Conservation (phyloP, 1,140 invertebrate species). For the Venturia canescens region DNA sequence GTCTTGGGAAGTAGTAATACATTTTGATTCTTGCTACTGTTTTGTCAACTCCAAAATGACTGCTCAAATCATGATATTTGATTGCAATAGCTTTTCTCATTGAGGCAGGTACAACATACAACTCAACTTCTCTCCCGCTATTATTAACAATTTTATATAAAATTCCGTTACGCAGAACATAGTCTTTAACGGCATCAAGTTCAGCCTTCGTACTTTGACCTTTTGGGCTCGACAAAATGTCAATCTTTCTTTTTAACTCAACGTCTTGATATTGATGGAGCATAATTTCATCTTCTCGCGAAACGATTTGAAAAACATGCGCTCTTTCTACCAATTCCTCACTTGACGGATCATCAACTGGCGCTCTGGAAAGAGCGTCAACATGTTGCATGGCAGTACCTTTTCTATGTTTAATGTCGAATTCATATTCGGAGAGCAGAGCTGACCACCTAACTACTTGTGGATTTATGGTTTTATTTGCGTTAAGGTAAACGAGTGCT, state of each 20-base stretch:
- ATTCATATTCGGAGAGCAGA: constrained; percentile 48
- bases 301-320: not conserved
- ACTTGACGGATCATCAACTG: not conserved
- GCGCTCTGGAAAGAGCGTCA: constrained; percentile 49
- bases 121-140: constrained; percentile 10
- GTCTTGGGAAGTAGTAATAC: constrained; percentile 50
- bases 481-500: constrained; percentile 42
- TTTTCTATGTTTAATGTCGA: constrained; percentile 46
- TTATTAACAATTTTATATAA: constrained; percentile 37
- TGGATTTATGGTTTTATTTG: constrained; percentile 38
- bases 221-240: not conserved
- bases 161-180: constrained; percentile 23
- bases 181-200: not conserved
- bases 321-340: constrained; percentile 7
- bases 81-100: constrained; percentile 53
- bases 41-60: constrained; percentile 48
- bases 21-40: constrained; percentile 18
- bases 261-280: constrained; percentile 30
- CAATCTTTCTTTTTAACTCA: constrained; percentile 2
- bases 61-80: constrained; percentile 46
- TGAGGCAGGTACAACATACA: constrained; percentile 39
- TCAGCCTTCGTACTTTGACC: not conserved
- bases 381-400: constrained; percentile 50
- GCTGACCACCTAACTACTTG: constrained; percentile 50
- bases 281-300: constrained; percentile 12